Evolutionary conservation across 2,888 invertebrate species (phyloP).

Genomic region (Rhagonycha lutea): DNA sequence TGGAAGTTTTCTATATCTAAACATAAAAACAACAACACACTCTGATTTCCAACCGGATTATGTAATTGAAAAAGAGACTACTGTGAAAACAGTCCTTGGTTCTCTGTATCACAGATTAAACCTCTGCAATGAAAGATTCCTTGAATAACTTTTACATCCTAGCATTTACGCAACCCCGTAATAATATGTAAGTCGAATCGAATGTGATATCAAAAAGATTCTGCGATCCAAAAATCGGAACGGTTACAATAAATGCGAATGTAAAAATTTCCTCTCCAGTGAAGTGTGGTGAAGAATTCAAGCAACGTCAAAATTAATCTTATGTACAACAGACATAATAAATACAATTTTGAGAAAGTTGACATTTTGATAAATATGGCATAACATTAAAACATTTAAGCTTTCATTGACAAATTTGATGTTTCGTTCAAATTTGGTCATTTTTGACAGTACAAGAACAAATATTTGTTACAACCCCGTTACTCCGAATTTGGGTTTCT

Average conservation of each 20-base stretch:
- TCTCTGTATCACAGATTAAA: conserved; percentile 57
- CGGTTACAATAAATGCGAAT: neutral
- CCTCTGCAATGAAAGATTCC: conserved; percentile 47
- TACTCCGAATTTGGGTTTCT: conserved; percentile 23
- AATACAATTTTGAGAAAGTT: neutral
- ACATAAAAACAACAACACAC: neutral
- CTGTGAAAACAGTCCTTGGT: conserved; percentile 51
- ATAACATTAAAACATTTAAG: conserved; percentile 7
- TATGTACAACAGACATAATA: conserved; percentile 24
- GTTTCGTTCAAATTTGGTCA: conserved; percentile 10
- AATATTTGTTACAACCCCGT: conserved; percentile 20
- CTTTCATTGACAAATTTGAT: conserved; percentile 16
- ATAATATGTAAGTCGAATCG: neutral
- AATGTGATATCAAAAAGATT: neutral
- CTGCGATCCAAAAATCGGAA: neutral
- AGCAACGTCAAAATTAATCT: conserved; percentile 20
- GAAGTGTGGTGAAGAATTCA: conserved; percentile 4
- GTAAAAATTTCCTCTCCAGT: neutral
- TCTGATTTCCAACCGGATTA: neutral
- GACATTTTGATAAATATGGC: neutral
- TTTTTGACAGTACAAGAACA: conserved; percentile 10
- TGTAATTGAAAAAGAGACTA: conserved; percentile 16
- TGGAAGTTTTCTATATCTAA: neutral
- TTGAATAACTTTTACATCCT: conserved; percentile 6
- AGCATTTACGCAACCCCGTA: neutral